Evolutionary conservation across 2,113 vertebrate genomes (phyloP), one percentile per base, ranked within the genome.

Genomic region (Hystrix brachyura): DNA sequence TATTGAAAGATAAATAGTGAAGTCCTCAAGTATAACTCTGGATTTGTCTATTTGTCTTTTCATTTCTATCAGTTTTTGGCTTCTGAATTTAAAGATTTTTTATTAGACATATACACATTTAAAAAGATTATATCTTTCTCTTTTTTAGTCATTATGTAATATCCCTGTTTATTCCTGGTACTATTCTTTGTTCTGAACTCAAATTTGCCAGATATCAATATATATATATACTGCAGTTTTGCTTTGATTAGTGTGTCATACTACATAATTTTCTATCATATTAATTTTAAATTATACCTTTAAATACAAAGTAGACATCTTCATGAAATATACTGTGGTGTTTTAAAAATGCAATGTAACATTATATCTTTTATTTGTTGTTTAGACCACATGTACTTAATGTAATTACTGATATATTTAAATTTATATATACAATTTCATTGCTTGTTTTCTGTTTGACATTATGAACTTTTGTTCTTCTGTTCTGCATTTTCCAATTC

Each of bases 11-110:
- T 29, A n/a, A 46, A 91, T 69, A 5, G 10, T 67, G 14, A 81
- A 67, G 13, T 87, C 1, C 3, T 46, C 27, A 78, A 46, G 9
- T 69, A 69, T 87, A 76, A 65, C 25, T 94, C 21, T 55, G 5
- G 1, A n/a, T 65, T 59, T 94, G 18, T 69, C 51, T 85, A 38
- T 59, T 91, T 91, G 38, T 51, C 21, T 19, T 76, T 87, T 87
- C 53, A 81, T 80, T 60, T 82, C 1, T 23, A 82, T 87, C 43
- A 59, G 2, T 38, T 59, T 93, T 94, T 38, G 12, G 29, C 34
- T 67, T 48, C 59, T 74, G 57, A 78, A 87, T 87, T 82, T 96
- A 51, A 67, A 87, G n/a, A 87, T 64, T 14, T 69, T 17, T 69
- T 91, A 48, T 86, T 86, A 46, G 25, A 34, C 1, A 48, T 27